These are phyloP conservation scores for Tinamus major DNA, from an alignment of 2,797 vertebrate genomes.

Conservation along the genomic window DNA sequence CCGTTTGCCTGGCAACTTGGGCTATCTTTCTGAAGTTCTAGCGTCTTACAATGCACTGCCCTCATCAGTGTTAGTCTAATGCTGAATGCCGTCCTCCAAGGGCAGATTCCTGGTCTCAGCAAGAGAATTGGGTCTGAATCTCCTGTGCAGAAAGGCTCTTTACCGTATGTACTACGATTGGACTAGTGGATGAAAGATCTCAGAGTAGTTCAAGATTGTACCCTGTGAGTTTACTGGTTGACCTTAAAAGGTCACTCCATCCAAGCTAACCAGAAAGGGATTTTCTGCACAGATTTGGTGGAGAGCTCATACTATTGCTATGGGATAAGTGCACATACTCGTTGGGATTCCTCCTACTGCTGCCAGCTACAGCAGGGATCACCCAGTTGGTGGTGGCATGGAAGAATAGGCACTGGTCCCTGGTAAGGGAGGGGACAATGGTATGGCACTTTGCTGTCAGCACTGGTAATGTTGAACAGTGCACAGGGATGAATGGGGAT, in stretches of 20 bases:
- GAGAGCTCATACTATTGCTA: rapidly evolving
- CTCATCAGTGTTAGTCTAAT: not conserved
- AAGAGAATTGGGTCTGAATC: not conserved
- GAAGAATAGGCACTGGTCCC: not conserved
- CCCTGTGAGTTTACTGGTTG: not conserved
- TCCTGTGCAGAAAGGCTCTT: not conserved
- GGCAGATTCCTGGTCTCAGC: not conserved
- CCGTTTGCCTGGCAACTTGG: not conserved
- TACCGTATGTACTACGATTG: too few species aligned
- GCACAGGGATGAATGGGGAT: not conserved
- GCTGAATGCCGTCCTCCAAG: not conserved
- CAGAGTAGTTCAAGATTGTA: rapidly evolving
- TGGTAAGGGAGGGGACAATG: not conserved
- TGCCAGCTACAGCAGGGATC: not conserved
- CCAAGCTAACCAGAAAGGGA: not conserved
- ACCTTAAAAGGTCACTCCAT: not conserved
- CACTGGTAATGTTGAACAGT: not conserved
- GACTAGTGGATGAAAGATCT: not conserved
- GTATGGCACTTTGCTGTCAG: not conserved
- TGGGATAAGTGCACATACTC: rapidly evolving
- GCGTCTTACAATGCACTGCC: not conserved
- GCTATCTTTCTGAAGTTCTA: not conserved
- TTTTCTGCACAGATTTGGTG: not conserved
- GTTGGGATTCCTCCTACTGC: not conserved
- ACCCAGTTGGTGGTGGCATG: not conserved